Evolutionary conservation across 2,797 vertebrate species (phyloP).

Genomic region (Melanotaenia trifasciata): DNA sequence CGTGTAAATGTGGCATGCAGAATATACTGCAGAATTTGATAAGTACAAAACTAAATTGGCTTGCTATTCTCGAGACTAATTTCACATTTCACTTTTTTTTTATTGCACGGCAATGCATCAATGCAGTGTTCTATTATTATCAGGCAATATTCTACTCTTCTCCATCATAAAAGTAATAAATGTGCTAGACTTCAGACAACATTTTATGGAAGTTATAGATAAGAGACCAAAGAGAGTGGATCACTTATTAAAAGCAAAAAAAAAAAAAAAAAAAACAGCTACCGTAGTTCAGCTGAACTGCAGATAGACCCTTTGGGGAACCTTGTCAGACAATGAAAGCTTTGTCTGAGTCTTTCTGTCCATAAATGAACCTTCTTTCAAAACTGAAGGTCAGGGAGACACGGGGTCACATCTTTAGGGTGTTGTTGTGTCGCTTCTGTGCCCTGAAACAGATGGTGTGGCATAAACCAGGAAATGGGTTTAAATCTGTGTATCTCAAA

Average conservation of each 20-base stretch:
- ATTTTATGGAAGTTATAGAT: slow-evolving; percentile 55
- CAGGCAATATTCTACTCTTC: slow-evolving; percentile 37
- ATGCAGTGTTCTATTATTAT: slow-evolving; percentile 53
- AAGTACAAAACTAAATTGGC: slow-evolving; percentile 34
- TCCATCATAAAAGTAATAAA: slow-evolving; percentile 58
- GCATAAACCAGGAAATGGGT: slow-evolving; percentile 34
- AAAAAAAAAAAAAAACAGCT: slow-evolving; percentile 46
- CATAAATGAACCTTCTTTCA: slow-evolving; percentile 54
- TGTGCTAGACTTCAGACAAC: slow-evolving; percentile 33
- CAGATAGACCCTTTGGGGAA: slow-evolving; percentile 46
- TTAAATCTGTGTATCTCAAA: slow-evolving; percentile 22
- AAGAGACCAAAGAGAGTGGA: slow-evolving; percentile 50
- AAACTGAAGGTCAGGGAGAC: slow-evolving; percentile 60
- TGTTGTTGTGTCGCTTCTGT: slow-evolving; percentile 39
- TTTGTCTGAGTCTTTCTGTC: slow-evolving; percentile 50
- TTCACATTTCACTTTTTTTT: slow-evolving; percentile 39
- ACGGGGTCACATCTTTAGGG: slow-evolving; percentile 46
- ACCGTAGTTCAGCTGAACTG: slow-evolving; percentile 35
- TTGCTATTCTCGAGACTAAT: slow-evolving; percentile 33
- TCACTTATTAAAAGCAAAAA: slow-evolving; percentile 67
- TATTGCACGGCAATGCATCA: slow-evolving; percentile 35
- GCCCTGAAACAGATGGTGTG: slow-evolving; percentile 55
- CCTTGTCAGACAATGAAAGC: slow-evolving; percentile 62
- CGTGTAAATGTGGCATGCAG: slow-evolving; percentile 2
- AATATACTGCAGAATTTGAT: slow-evolving; percentile 17